Evolutionary conservation across 2,888 invertebrate species (phyloP).

Genomic region (Antheraea yamamai): DNA sequence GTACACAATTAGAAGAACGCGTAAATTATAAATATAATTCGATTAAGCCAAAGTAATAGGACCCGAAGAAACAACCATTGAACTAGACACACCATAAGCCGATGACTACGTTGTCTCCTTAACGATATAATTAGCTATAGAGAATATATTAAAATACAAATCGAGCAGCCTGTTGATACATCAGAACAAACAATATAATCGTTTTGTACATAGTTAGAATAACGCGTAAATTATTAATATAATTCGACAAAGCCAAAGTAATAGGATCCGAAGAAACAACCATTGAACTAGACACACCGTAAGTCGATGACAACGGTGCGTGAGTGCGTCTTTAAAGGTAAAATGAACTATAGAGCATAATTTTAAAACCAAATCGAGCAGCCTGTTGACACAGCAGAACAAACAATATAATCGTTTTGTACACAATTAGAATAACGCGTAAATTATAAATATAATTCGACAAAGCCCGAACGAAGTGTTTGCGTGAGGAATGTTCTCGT

Average conservation of each 20-base stretch:
- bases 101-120: not conserved
- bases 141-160: not conserved
- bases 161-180: not conserved
- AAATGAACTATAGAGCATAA: not conserved
- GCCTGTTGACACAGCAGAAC: conserved; percentile 19
- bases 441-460: conserved; percentile 13
- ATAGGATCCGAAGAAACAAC: not conserved
- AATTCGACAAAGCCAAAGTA: not conserved
- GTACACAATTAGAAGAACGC: conserved; percentile 2
- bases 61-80: not conserved
- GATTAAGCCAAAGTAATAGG: no score
- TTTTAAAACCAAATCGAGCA: not conserved
- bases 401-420: conserved; percentile 29
- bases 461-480: not conserved
- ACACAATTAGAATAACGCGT: conserved; percentile 4
- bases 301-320: not conserved
- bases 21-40: conserved; percentile 13
- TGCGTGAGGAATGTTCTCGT: conserved; percentile 10
- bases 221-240: conserved; percentile 3
- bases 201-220: conserved; percentile 5
- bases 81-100: not conserved
- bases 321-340: not conserved
- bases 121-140: not conserved
- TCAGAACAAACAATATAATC: conserved; percentile 31
- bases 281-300: not conserved